Conservation (phyloP, 2,888 invertebrate species). For the Eilema griseolum region DNA sequence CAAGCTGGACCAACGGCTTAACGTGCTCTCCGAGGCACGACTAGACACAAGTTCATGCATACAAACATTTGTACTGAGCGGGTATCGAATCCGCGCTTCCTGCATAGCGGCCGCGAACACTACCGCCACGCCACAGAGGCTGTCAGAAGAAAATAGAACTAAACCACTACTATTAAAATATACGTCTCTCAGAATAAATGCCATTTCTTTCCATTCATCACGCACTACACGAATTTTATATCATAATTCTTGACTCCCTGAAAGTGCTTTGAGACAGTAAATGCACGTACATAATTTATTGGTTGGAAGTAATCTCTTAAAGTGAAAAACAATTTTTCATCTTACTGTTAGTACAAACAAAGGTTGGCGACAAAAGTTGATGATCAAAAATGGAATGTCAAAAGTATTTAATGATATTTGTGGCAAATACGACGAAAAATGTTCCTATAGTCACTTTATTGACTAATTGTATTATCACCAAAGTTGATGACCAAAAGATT, state of each 20-base stretch:
- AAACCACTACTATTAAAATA: background rate
- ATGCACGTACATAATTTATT: background rate
- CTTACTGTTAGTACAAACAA: background rate
- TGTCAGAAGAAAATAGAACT: background rate
- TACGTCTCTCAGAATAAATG: background rate
- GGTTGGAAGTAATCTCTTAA: slow-evolving; percentile 5
- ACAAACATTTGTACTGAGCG: too few relatives aligned
- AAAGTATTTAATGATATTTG: too few relatives aligned
- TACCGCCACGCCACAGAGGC: too few relatives aligned
- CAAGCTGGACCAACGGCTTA: too few relatives aligned
- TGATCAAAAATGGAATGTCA: background rate
- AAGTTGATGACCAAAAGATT: too few relatives aligned
- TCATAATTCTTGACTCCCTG: background rate
- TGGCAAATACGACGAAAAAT: too few relatives aligned
- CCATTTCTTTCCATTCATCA: background rate
- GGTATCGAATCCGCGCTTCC: too few relatives aligned
- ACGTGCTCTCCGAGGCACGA: too few relatives aligned
- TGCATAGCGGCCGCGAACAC: too few relatives aligned
- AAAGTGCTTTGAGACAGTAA: background rate
- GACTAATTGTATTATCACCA: too few relatives aligned
- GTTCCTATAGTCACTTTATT: too few relatives aligned
- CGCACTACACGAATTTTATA: background rate
- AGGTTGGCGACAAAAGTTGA: background rate
- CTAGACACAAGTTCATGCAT: too few relatives aligned
- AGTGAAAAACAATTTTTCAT: slow-evolving; percentile 8